Base-by-base conservation (phyloP, 2,888 invertebrate species). In the Perithous albicinctus region DNA sequence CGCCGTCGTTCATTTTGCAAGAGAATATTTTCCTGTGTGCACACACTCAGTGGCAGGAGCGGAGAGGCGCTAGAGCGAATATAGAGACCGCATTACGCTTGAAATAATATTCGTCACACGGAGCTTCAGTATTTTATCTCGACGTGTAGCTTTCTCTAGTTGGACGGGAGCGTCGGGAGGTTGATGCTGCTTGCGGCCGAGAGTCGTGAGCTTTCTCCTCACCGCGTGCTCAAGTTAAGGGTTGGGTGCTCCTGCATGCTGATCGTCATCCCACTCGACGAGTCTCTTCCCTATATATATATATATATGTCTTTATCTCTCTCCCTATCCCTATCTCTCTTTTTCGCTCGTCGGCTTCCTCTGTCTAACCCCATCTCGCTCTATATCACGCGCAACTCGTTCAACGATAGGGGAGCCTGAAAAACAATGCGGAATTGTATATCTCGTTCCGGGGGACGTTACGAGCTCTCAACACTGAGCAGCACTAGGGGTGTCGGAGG, bases 31-130 rank as follows among this genome's bases (percentile, higher is more conserved):
- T 26, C 12, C 26, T 10, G n/a, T n/a, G n/a, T n/a, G 18, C n/a
- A 15, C 23, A 7, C 26, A 23, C 54, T 51, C 41, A 23, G 18
- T 18, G 38, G 70, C 29, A 29, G 59, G 8, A 32, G 63, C n/a
- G n/a, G n/a, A 35, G 61, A 43, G 15, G 70, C 63, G 70, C 29
- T 8, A 12, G 72, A 56, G 54, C 56, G 72, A 12, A 7, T 20
- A n/a, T n/a, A n/a, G n/a, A 1, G 48, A 15, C 10, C 38, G 46
- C 12, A 18, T 1, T 32, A 56, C 78, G 72, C 64, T 72, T 66
- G 78, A 78, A 78, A 78, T 56, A 78, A 78, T 78, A 78, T 78
- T 78, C 78, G 78, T 78, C 78, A 78, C 72, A 59, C 75, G 75
- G 46, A 15, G 75, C 70, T 64, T 41, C 80, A 18, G 59, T 73